Conservation (phyloP, 2,888 invertebrate genomes). For the Tholera decimalis region DNA sequence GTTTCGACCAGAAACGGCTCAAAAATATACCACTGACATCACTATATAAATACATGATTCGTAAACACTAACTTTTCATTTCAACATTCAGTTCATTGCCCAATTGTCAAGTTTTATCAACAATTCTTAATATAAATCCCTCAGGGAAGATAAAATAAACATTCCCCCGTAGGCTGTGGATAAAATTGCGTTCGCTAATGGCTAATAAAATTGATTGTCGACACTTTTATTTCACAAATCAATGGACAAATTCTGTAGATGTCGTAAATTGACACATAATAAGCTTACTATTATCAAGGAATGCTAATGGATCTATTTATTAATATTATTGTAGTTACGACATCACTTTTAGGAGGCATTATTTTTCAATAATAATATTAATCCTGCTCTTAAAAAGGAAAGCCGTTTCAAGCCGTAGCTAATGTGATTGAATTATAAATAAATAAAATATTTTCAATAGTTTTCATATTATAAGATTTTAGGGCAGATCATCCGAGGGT, state of each 20-base stretch:
- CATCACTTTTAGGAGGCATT: not conserved
- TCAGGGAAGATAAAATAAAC: conserved; percentile 41
- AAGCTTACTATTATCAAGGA: conserved; percentile 46
- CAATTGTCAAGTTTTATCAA: not conserved
- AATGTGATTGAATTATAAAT: no score
- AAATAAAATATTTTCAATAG: no score
- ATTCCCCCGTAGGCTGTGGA: conserved; percentile 27
- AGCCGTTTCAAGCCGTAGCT: no score
- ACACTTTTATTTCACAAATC: conserved; percentile 65
- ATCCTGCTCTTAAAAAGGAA: not conserved
- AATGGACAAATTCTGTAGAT: conserved; percentile 58
- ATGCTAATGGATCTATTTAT: conserved; percentile 36
- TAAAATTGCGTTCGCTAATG: conserved; percentile 64
- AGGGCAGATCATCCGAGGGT: no score
- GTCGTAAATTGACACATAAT: conserved; percentile 60
- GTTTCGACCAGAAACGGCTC: no score
- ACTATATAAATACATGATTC: no score
- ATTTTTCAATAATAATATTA: not conserved
- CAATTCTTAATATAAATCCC: conserved; percentile 29
- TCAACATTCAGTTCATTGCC: conserved; percentile 14
- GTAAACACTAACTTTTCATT: conserved; percentile 4
- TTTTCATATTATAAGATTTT: no score
- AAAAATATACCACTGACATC: no score
- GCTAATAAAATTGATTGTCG: conserved; percentile 65
- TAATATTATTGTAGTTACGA: not conserved